Conservation (phyloP, 2,888 invertebrate species). For the Mystacides longicornis region DNA sequence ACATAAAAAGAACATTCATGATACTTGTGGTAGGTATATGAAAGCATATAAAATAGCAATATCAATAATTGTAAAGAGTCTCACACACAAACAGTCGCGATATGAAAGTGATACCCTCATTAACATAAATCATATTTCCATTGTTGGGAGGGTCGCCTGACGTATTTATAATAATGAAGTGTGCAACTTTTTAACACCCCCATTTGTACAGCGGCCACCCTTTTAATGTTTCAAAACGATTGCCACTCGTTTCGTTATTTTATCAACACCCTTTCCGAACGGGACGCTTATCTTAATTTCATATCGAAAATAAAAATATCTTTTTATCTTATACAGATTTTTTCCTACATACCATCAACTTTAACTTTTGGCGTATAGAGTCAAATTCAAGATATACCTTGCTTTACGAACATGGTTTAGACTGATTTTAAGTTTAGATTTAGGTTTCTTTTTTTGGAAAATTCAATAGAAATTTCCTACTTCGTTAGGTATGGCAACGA, state of each 20-base stretch:
- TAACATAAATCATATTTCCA: slow-evolving; percentile 18
- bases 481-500: too few species aligned
- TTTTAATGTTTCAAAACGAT: slow-evolving; percentile 5
- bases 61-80: not conserved
- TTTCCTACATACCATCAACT: too few species aligned
- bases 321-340: too few species aligned
- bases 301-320: not conserved
- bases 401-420: too few species aligned
- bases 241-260: not conserved
- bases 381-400: too few species aligned
- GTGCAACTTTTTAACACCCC: slow-evolving; percentile 21
- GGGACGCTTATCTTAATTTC: not conserved
- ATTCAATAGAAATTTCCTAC: too few species aligned
- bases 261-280: not conserved
- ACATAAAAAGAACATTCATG: too few species aligned
- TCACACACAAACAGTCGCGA: slow-evolving; percentile 3
- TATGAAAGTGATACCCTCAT: slow-evolving; percentile 19
- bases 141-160: slow-evolving; percentile 6
- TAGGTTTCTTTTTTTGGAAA: too few species aligned
- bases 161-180: slow-evolving; percentile 13
- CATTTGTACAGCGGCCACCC: slow-evolving; percentile 8
- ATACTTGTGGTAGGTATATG: too few species aligned
- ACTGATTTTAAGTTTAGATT: too few species aligned
- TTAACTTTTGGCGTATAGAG: too few species aligned
- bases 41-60: not conserved